Evolutionary conservation across 2,113 vertebrate genomes (phyloP).

Genomic region (Dipodomys stephensi): DNA sequence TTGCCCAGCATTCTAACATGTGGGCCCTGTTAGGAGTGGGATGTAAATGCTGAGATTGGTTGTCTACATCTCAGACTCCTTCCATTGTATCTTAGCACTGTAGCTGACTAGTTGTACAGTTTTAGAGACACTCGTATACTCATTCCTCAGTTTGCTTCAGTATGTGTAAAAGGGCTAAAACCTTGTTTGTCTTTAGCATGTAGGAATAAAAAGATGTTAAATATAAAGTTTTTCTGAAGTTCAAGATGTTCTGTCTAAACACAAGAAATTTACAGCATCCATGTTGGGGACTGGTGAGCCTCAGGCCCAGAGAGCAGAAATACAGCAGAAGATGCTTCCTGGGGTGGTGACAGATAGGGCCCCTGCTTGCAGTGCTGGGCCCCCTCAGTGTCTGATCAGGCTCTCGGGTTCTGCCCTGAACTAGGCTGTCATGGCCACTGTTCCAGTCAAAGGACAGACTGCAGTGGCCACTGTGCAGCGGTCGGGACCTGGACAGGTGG

Average conservation of each 20-base stretch:
- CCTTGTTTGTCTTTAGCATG: background rate
- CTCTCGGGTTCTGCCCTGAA: conserved; percentile 36
- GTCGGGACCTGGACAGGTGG: conserved; percentile 81
- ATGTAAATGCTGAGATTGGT: background rate
- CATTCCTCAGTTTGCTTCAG: background rate
- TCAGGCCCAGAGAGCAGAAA: no score
- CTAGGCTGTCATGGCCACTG: conserved; percentile 90
- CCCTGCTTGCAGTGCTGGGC: no score
- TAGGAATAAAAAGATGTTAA: background rate
- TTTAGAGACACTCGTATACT: background rate
- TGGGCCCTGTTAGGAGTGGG: background rate
- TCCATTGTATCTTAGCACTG: rapidly evolving
- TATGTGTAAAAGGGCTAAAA: background rate
- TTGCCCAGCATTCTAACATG: background rate
- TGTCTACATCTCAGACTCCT: background rate
- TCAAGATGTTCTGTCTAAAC: background rate
- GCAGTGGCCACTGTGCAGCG: conserved; percentile 88
- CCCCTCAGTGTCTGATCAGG: background rate
- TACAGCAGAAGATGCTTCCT: background rate
- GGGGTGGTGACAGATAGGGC: background rate
- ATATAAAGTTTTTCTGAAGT: conserved; percentile 21
- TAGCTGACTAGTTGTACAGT: background rate
- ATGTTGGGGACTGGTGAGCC: rapidly evolving
- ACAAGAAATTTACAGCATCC: background rate
- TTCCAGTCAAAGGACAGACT: conserved; percentile 92